Evolutionary conservation across 2,113 vertebrate species (phyloP).

Genomic region (Sinocyclocheilus rhinocerous): DNA sequence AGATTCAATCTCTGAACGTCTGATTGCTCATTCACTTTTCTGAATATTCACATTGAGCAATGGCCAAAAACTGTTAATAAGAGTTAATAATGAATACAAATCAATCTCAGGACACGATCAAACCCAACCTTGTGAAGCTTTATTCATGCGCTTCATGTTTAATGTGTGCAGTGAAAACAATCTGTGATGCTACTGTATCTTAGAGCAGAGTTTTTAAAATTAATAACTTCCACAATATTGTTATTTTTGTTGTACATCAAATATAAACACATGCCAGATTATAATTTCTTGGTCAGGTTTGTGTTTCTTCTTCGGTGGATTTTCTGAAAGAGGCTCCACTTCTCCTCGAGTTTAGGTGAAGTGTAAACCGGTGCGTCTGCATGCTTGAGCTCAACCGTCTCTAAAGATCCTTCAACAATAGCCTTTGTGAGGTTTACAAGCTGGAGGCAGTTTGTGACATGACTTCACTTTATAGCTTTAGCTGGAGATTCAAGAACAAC

Average conservation of each 20-base stretch:
- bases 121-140: too few relatives aligned
- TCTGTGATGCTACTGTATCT: not conserved
- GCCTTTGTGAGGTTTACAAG: not conserved
- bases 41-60: too few relatives aligned
- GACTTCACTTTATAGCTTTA: not conserved
- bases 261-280: not conserved
- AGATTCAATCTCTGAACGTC: not conserved
- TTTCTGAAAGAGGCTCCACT: not conserved
- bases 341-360: too few relatives aligned
- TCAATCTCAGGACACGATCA: too few relatives aligned
- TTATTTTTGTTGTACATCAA: not conserved
- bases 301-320: not conserved
- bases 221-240: not conserved
- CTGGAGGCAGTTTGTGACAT: not conserved
- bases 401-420: not conserved
- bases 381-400: too few relatives aligned
- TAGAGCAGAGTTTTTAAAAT: not conserved
- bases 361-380: too few relatives aligned
- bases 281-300: not conserved
- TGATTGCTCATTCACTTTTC: not conserved
- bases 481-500: not conserved
- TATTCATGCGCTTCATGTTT: too few relatives aligned
- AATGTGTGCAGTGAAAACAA: not conserved
- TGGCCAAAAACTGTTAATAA: not conserved
- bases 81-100: too few relatives aligned